Conservation (phyloP, 2,113 vertebrate species). For the Phyllopteryx taeniolatus region DNA sequence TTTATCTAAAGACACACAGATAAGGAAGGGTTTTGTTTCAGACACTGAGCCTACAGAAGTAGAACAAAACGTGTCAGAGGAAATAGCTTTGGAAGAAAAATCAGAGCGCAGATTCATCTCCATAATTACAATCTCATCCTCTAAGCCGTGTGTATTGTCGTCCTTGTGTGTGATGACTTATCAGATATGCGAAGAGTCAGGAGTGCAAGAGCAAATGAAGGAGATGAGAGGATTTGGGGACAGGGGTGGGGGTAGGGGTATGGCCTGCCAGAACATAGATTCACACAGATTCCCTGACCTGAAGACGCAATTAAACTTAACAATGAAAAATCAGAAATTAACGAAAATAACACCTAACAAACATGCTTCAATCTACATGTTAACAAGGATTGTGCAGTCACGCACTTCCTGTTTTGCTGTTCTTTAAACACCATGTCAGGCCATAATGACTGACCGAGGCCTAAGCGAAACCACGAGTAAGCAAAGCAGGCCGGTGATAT, state of each 20-base stretch:
- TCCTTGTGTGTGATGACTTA: slow-evolving; percentile 45
- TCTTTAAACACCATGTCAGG: slow-evolving; percentile 27
- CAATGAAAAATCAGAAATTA: slow-evolving; percentile 14
- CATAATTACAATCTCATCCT: slow-evolving; percentile 27
- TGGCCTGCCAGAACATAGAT: slow-evolving; percentile 18
- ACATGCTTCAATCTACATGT: slow-evolving; percentile 9
- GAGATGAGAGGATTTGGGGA: slow-evolving; percentile 9
- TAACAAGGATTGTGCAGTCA: slow-evolving; percentile 31
- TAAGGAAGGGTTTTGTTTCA: slow-evolving; percentile 17
- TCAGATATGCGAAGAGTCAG: slow-evolving; percentile 29
- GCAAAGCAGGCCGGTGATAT: slow-evolving; percentile 36
- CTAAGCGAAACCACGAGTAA: slow-evolving; percentile 30
- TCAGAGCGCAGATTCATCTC: background rate
- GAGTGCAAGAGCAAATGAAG: background rate
- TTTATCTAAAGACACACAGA: slow-evolving; percentile 79
- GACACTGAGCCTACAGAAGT: background rate
- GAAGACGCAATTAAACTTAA: slow-evolving; percentile 26
- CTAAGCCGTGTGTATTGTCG: slow-evolving; percentile 36
- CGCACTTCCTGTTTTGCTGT: slow-evolving; percentile 38
- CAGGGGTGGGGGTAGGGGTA: slow-evolving; percentile 11
- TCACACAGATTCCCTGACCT: slow-evolving; percentile 7
- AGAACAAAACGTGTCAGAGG: slow-evolving; percentile 9
- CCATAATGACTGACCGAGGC: slow-evolving; percentile 37
- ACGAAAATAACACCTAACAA: slow-evolving; percentile 17
- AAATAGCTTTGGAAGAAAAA: background rate